These are phyloP conservation scores for Cinclus mexicanus DNA, from an alignment of 2,113 vertebrate genomes.

Conservation along the genomic window DNA sequence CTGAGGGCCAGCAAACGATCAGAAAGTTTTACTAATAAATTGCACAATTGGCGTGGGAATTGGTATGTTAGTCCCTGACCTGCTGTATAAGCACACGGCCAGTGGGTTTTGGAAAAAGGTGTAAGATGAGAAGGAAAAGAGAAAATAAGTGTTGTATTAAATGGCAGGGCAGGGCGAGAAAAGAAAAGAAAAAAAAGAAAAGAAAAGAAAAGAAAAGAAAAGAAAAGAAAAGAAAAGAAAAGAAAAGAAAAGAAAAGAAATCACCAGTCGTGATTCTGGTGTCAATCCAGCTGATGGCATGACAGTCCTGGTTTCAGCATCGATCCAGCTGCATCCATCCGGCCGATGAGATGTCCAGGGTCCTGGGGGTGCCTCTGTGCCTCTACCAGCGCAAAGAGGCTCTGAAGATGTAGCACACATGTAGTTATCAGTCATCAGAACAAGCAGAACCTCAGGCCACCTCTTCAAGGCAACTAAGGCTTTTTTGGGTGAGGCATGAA, in stretches of 20 bases:
- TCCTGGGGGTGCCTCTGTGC: not conserved
- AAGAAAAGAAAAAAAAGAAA: not conserved
- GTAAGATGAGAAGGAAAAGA: not conserved
- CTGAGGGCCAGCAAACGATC: not conserved
- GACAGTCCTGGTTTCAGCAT: not conserved
- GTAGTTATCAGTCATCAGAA: not conserved
- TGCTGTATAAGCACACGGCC: not conserved
- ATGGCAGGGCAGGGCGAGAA: rapidly evolving
- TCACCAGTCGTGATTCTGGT: not conserved
- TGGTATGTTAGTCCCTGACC: not conserved
- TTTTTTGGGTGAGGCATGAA: not conserved
- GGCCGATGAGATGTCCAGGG: not conserved
- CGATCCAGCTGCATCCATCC: rapidly evolving
- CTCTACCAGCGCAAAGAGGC: rapidly evolving
- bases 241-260: not conserved
- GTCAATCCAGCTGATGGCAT: not conserved
- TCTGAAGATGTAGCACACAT: rapidly evolving
- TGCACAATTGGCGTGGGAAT: not conserved
- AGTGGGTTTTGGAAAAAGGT: not conserved
- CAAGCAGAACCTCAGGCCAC: not conserved
- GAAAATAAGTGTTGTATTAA: not conserved
- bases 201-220: not conserved
- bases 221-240: not conserved
- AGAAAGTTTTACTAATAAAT: not conserved
- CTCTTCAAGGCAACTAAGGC: not conserved